A percentile compares a stretch with the other conserved stretches of the same genome.
These are phyloP conservation scores for Syngnathus rostellatus DNA, from an alignment of 2,797 vertebrate species.

Conservation along the genomic window DNA sequence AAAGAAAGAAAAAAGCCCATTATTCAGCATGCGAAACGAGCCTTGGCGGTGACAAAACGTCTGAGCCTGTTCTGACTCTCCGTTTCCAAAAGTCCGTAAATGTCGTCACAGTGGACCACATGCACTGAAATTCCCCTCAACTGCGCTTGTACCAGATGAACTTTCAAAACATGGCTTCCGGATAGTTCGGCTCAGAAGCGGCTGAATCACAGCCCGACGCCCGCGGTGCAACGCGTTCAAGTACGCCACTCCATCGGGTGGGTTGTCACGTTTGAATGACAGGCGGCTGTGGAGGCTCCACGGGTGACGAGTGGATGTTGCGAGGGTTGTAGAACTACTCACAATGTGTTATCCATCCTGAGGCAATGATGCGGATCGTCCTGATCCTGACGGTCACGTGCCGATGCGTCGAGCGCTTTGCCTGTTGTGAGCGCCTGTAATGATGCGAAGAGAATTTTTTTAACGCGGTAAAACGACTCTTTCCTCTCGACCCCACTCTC, in stretches of 20 bases:
- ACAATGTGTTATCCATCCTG: background rate
- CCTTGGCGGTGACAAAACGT: background rate
- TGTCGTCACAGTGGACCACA: background rate
- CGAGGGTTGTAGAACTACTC: background rate
- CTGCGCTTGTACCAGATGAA: background rate
- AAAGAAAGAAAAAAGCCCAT: background rate
- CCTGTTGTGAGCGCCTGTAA: background rate
- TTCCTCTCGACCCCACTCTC: background rate
- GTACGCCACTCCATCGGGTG: background rate
- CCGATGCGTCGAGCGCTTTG: background rate
- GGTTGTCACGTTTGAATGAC: background rate
- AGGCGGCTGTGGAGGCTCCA: background rate
- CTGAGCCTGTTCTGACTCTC: background rate
- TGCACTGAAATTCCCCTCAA: background rate
- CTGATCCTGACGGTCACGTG: background rate
- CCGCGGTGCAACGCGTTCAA: background rate
- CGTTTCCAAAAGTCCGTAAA: background rate
- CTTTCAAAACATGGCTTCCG: background rate
- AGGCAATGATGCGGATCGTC: background rate
- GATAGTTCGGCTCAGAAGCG: background rate
- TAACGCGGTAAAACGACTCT: background rate
- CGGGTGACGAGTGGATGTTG: background rate
- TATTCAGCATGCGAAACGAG: background rate
- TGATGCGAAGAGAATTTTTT: background rate
- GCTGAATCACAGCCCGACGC: background rate